Evolutionary conservation across 92 coral and sea anemone species (phyloP).

Genomic region (Muricea muricata): DNA sequence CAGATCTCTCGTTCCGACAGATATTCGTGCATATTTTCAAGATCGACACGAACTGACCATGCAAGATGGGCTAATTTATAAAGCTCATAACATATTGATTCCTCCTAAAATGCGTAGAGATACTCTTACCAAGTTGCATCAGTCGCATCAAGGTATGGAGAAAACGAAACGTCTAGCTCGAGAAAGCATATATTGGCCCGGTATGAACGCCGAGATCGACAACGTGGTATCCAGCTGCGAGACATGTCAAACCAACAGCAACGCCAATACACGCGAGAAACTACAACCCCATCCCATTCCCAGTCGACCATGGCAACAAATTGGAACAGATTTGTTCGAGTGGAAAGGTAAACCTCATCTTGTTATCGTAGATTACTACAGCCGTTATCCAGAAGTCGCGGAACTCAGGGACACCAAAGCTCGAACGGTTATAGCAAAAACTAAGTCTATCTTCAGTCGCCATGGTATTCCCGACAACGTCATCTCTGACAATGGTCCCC

Average conservation of each 20-base stretch:
- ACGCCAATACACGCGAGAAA: conserved; percentile 55
- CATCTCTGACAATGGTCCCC: conserved; percentile 65
- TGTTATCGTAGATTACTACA: conserved; percentile 39
- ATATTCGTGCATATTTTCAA: conserved; percentile 24
- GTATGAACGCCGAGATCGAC: conserved; percentile 58
- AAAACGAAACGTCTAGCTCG: conserved; percentile 64
- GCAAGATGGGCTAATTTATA: conserved; percentile 51
- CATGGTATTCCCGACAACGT: conserved; percentile 64
- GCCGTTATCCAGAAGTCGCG: conserved; percentile 41
- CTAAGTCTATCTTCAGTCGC: conserved; percentile 58
- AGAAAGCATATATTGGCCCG: conserved; percentile 68
- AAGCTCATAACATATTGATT: conserved; percentile 53
- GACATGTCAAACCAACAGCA: conserved; percentile 57
- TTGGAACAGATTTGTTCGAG: conserved; percentile 49
- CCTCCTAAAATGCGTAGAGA: conserved; percentile 54
- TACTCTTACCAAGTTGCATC: conserved; percentile 62
- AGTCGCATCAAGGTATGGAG: conserved; percentile 69
- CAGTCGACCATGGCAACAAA: conserved; percentile 59
- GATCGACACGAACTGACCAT: conserved; percentile 41
- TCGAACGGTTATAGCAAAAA: conserved; percentile 59
- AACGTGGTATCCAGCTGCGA: conserved; percentile 52
- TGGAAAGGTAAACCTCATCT: conserved; percentile 52
- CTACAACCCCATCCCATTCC: conserved; percentile 58
- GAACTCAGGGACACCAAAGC: conserved; percentile 51
- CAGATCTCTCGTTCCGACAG: conserved; percentile 33